Percentiles rank a stretch among this genome's conserved stretches.
These are phyloP conservation scores for Drosophila nigrodunni DNA, from an alignment of 1,140 invertebrate species.

Conservation along the genomic window DNA sequence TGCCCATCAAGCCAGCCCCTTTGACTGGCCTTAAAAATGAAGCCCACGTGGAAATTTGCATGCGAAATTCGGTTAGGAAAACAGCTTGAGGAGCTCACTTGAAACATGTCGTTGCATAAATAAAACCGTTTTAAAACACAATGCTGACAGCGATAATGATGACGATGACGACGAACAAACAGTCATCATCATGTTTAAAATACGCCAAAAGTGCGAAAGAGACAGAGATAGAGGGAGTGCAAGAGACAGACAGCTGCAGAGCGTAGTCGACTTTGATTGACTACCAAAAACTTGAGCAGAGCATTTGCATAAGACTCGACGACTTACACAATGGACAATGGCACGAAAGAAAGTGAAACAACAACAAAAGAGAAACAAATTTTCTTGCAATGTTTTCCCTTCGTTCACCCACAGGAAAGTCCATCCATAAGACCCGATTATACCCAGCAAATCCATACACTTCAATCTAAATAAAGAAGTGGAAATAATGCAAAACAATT, in stretches of 20 bases:
- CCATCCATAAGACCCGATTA: constrained; percentile 7
- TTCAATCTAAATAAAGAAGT: constrained; percentile 4
- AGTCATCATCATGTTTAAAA: constrained; percentile 36
- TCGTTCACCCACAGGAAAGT: background rate
- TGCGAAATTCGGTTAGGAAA: constrained; percentile 78
- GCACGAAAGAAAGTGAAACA: constrained; percentile 29
- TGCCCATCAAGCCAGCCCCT: too few relatives aligned
- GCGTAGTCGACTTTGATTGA: constrained; percentile 73
- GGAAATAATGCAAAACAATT: background rate
- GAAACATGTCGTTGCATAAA: constrained; percentile 80
- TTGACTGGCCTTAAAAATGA: background rate
- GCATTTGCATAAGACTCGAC: constrained; percentile 71
- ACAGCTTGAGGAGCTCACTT: constrained; percentile 57
- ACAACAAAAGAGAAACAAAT: constrained; percentile 1
- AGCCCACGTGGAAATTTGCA: constrained; percentile 79
- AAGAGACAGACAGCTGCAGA: constrained; percentile 20
- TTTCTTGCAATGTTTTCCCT: background rate
- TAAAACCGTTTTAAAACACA: constrained; percentile 72
- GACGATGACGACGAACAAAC: constrained; percentile 14
- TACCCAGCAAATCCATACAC: constrained; percentile 4
- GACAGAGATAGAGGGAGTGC: background rate
- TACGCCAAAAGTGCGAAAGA: background rate
- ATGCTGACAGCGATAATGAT: constrained; percentile 47
- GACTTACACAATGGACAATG: constrained; percentile 65
- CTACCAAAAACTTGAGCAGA: constrained; percentile 47